Conservation (phyloP, 2,113 vertebrate genomes). For the Etia nguti region DNA sequence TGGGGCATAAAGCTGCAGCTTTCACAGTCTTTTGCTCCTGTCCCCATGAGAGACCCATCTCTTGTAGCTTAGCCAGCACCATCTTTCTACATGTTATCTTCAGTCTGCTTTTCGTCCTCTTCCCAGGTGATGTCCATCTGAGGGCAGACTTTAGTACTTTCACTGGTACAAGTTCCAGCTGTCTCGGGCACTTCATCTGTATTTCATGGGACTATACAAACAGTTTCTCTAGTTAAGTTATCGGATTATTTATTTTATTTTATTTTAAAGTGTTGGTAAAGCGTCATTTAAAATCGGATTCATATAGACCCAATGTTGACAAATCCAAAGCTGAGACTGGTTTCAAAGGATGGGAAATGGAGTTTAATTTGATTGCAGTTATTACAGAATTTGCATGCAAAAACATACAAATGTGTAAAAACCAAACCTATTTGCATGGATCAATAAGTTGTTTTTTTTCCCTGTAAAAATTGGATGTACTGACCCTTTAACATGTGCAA, state of each 20-base stretch:
- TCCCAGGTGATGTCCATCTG: not conserved
- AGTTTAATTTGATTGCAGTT: not conserved
- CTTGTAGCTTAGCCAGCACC: not conserved
- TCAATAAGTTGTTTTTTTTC: not conserved
- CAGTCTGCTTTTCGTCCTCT: not conserved
- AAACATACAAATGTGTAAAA: not conserved
- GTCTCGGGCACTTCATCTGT: not conserved
- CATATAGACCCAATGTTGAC: not conserved
- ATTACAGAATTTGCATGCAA: not conserved
- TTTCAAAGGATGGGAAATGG: not conserved
- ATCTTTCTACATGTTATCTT: not conserved
- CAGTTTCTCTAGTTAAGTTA: not conserved
- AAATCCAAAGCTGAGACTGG: not conserved
- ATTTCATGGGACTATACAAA: not conserved
- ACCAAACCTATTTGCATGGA: not conserved
- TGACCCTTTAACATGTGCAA: not conserved
- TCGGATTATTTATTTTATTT: not conserved
- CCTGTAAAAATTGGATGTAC: not conserved
- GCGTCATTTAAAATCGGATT: not conserved
- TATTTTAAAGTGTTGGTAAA: not conserved
- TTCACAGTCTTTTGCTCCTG: not conserved
- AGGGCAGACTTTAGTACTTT: not conserved
- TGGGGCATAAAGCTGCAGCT: not conserved
- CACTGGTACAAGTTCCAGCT: not conserved
- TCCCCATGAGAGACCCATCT: not conserved